Evolutionary conservation across 2,888 invertebrate genomes (phyloP).

Genomic region (Cinara cedri): DNA sequence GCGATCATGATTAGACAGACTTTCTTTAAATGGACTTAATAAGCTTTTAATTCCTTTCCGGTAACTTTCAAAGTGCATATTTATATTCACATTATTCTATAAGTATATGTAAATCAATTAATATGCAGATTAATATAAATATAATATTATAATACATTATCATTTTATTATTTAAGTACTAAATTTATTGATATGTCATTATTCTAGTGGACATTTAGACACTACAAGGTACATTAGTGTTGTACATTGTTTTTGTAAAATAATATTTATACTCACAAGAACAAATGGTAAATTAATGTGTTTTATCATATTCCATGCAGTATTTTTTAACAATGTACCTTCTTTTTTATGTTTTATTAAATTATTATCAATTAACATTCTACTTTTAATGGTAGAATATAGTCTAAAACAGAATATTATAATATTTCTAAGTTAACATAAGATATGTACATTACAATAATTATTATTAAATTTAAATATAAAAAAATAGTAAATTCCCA

Average conservation of each 20-base stretch:
- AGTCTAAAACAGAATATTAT: conserved; percentile 24
- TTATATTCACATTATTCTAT: conserved; percentile 38
- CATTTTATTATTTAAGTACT: neutral
- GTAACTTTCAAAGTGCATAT: conserved; percentile 29
- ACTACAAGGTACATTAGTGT: neutral
- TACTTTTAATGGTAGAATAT: conserved; percentile 41
- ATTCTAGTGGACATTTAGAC: too few species aligned
- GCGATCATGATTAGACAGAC: neutral
- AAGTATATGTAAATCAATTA: neutral
- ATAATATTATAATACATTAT: neutral
- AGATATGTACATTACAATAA: neutral
- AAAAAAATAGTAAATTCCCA: too few species aligned
- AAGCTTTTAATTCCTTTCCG: conserved; percentile 36
- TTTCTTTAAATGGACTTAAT: conserved; percentile 49
- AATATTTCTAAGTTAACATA: neutral
- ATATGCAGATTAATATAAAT: neutral
- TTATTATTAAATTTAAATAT: neutral
- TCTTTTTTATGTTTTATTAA: conserved; percentile 20
- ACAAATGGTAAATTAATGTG: conserved; percentile 38
- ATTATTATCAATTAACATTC: conserved; percentile 33
- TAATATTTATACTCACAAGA: conserved; percentile 22
- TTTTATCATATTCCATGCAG: conserved; percentile 46
- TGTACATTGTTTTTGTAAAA: neutral
- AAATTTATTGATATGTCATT: too few species aligned
- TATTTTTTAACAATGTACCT: conserved; percentile 24